These are phyloP conservation scores for Bufotes viridis DNA, from an alignment of 2,797 vertebrate species.

Conservation along the genomic window DNA sequence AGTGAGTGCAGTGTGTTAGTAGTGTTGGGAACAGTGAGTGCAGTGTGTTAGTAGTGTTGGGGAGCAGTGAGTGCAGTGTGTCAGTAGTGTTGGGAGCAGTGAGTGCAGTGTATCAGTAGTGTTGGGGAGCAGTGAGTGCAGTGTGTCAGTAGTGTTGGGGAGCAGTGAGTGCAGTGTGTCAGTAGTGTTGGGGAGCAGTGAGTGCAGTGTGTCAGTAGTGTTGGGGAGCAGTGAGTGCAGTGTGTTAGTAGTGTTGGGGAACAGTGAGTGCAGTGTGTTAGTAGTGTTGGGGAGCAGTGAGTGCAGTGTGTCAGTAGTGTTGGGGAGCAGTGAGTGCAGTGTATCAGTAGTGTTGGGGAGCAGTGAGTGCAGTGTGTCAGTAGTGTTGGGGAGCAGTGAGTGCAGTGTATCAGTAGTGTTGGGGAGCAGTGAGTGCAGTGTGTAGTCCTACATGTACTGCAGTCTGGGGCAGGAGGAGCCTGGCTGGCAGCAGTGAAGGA, in stretches of 20 bases:
- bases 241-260: neutral
- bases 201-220: neutral
- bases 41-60: neutral
- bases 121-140: neutral
- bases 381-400: neutral
- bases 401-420: neutral
- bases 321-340: neutral
- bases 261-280: neutral
- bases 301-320: neutral
- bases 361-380: neutral
- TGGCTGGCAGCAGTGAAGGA: constrained; percentile 13
- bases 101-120: neutral
- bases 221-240: neutral
- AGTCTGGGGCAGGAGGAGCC: neutral
- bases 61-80: neutral
- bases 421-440: neutral
- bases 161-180: neutral
- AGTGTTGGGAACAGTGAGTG: neutral
- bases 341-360: neutral
- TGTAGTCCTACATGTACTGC: neutral
- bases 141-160: neutral
- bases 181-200: neutral
- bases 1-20: neutral
- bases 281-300: neutral
- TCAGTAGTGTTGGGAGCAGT: neutral